Base-by-base conservation (phyloP, 2,888 invertebrate genomes). In the Nipponacmea schrenckii region DNA sequence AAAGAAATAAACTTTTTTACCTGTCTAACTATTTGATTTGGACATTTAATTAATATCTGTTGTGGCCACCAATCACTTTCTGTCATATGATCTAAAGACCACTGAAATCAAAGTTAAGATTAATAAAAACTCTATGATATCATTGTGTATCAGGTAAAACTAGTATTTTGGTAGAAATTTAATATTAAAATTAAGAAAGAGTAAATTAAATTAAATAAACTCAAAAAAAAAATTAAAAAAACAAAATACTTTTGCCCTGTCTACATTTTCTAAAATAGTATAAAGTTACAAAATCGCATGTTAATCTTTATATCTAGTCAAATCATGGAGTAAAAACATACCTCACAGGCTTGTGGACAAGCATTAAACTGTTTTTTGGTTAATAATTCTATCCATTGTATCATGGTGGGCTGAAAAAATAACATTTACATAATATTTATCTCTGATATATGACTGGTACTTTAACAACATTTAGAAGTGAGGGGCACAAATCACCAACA, bases 51-150 rank as follows among this genome's bases (percentile, higher is more conserved):
- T 86, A 97, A 91, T 83, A 96, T 95, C 91, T 95, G 95, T 85
- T 96, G 94, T 5, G 96, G 96, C 96, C 97, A 97, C 94, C 96
- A 96, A 64, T 96, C 95, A 86, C 96, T 94, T 74, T 94, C 92
- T 0, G 96, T 95, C 96, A 97, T 96, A 86, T 95, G 94, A 75
- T 95, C 94, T 69, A 97, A 90, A 88, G 97, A 96, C 94, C 97
- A 96, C 87, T 96, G 93, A 69, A 80, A 81, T 67, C 45, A 64
- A 56, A 71, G 62, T 8, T 2, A 39, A 8, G 10, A 39, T 39
- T 39, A 1, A 7, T 39, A 39, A 10, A 39, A 5, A 39, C n/a
- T n/a, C n/a, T n/a, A n/a, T n/a, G n/a, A n/a, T n/a, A n/a, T n/a
- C n/a, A n/a, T n/a, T n/a, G n/a, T n/a, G n/a, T n/a, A n/a, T n/a